Base-by-base conservation (phyloP, 1,140 invertebrate genomes). In the Drosophila melanica region DNA sequence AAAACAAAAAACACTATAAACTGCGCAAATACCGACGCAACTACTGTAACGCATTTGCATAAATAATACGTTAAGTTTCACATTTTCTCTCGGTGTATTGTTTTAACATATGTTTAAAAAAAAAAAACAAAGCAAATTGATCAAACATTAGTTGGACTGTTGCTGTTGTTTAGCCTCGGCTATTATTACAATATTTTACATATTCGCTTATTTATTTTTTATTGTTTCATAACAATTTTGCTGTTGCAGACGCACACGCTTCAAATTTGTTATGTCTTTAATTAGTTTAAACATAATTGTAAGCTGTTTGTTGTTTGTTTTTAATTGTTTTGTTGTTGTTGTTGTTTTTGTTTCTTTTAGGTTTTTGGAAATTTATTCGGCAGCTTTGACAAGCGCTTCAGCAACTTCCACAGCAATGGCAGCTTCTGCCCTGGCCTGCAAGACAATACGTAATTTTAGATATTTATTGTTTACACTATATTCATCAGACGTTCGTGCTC, bases 401-500 rank as follows among this genome's bases (percentile, higher is more conserved):
- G 96, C 97, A 48, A 98, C 97, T 94, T 99, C 98, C n/a, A 99
- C 93, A 20, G 97, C 97, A 90, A 99, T 98, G 75, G 95, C 95
- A 60, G 98, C 98, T 94, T 98, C 97, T 23, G 98, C 98, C 93
- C 96, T 98, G 18, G 95, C 97, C 94, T 95, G 57, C 92, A 50
- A 70, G 1, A 23, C 9, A 48, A 18, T 12, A 8, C 10, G 9
- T 5, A 9, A 9, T 11, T n/a, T 30, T 8, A 50, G 47, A 18
- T 10, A 45, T 18, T 8, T 16, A n/a, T 51, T 53, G 7, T 1
- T 11, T 14, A 35, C 11, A n/a, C 18, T 23, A 16, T 11, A 18
- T 50, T 6, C n/a, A 30, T n/a, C 10, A 8, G 4, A 7, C 4
- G 14, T n/a, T 6, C 8, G 68, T 33, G 60, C 65, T 79, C 91